Evolutionary conservation across 2,113 vertebrate genomes (phyloP).

Genomic region (Opisthocomus hoazin): DNA sequence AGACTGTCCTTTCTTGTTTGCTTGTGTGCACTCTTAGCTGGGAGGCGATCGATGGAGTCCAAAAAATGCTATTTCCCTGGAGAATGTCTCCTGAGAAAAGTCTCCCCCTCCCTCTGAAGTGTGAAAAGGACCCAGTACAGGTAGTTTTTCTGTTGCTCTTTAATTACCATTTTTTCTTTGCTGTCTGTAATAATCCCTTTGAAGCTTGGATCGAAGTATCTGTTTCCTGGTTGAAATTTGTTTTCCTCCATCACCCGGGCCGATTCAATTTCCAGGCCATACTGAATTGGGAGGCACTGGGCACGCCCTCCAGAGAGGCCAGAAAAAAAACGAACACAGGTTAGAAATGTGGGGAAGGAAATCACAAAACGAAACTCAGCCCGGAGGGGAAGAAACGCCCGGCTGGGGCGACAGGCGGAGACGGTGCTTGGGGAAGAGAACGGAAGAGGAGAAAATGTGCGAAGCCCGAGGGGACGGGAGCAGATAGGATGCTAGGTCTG

Average conservation of each 20-base stretch:
- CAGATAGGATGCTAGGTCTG: not conserved
- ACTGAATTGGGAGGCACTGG: not conserved
- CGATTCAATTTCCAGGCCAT: slow-evolving; percentile 7
- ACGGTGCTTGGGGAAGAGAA: not conserved
- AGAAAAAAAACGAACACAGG: not conserved
- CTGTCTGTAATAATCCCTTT: slow-evolving; percentile 14
- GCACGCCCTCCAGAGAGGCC: not conserved
- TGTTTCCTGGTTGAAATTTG: not conserved
- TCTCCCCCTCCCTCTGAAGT: not conserved
- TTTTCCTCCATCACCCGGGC: not conserved
- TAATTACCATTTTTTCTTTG: not conserved
- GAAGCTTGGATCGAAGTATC: slow-evolving; percentile 6
- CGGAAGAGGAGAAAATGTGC: not conserved
- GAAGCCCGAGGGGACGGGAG: not conserved
- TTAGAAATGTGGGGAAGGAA: not conserved
- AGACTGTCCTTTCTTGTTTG: not conserved
- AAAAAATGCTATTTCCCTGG: not conserved
- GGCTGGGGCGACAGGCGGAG: not conserved
- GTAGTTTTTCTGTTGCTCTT: not conserved
- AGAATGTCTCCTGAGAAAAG: not conserved
- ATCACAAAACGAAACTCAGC: not conserved
- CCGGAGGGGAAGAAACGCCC: not conserved
- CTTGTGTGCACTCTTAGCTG: not conserved
- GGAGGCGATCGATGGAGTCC: not conserved
- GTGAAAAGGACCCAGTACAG: not conserved